phyloP scores from a whole-genome alignment of 2,888 invertebrate genomes.

The Philopedon plagiatum region DNA sequence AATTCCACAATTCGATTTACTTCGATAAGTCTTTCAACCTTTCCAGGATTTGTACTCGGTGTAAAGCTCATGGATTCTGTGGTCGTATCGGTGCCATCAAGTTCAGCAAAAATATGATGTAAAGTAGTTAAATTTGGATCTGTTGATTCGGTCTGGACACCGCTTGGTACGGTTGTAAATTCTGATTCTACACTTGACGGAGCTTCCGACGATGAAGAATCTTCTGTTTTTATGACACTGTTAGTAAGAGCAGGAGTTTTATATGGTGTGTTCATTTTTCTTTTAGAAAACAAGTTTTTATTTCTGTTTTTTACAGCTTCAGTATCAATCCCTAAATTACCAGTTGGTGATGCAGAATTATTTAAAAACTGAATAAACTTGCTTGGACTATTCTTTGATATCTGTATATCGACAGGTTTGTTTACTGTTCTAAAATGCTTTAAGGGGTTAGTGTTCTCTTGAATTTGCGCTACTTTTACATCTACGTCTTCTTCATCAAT shows the following conservation, averaged over 20 bases:
- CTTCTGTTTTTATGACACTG: slow-evolving; percentile 15
- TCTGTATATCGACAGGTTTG: slow-evolving; percentile 35
- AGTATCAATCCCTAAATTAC: slow-evolving; percentile 66
- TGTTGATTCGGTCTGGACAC: slow-evolving; percentile 55
- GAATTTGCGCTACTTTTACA: neutral
- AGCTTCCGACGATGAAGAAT: neutral
- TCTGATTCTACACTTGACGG: neutral
- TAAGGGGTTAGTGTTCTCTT: neutral
- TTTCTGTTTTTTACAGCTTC: slow-evolving; percentile 72
- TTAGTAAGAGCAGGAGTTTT: slow-evolving; percentile 32
- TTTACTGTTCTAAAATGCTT: slow-evolving; percentile 22
- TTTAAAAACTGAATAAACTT: slow-evolving; percentile 3
- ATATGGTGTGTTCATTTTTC: slow-evolving; percentile 63
- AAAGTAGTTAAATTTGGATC: slow-evolving; percentile 63
- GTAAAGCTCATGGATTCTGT: slow-evolving; percentile 62
- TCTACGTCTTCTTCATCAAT: neutral
- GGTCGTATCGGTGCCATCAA: slow-evolving; percentile 57
- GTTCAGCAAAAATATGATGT: slow-evolving; percentile 70
- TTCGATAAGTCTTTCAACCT: slow-evolving; percentile 76
- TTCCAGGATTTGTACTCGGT: slow-evolving; percentile 56
- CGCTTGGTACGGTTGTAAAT: slow-evolving; percentile 28
- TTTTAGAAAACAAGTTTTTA: slow-evolving; percentile 70
- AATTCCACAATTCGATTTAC: slow-evolving; percentile 80
- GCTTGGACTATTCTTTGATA: neutral
- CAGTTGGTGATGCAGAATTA: slow-evolving; percentile 38